A percentile compares a stretch with the other conserved stretches of the same genome.
These are phyloP conservation scores for Oreonectes daqikongensis DNA, from an alignment of 2,797 vertebrate species.

Conservation along the genomic window DNA sequence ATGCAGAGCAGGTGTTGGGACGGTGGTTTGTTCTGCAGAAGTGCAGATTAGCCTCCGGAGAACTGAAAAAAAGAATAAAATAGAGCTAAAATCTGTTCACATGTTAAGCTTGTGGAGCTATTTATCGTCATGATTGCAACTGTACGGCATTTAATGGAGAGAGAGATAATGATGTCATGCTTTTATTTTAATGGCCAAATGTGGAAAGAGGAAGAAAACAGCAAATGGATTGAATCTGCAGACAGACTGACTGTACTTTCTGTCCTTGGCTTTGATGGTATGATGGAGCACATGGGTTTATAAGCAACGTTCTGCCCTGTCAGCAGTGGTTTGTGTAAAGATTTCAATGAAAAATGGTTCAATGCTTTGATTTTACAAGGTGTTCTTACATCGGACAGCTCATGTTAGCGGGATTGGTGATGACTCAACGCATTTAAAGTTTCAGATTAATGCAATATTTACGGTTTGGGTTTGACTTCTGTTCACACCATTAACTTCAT, in stretches of 20 bases:
- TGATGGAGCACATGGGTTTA: slow-evolving; percentile 4
- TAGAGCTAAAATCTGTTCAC: background rate
- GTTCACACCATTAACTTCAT: background rate
- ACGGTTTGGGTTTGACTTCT: background rate
- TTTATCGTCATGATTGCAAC: background rate
- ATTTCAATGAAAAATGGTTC: background rate
- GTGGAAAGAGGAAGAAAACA: background rate
- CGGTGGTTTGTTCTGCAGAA: background rate
- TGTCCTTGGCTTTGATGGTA: background rate
- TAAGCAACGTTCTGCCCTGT: background rate
- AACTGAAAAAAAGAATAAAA: background rate
- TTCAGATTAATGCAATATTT: background rate
- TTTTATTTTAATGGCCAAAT: background rate
- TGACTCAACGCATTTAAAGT: background rate
- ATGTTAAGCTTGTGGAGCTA: background rate
- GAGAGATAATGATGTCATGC: background rate
- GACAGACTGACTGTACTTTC: background rate
- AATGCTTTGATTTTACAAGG: background rate
- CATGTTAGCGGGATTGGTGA: background rate
- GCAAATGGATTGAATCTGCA: background rate
- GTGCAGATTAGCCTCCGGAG: slow-evolving; percentile 7
- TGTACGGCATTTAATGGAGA: background rate
- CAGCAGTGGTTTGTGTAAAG: background rate
- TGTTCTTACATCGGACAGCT: background rate
- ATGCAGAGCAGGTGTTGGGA: background rate